Evolutionary conservation across 1,140 invertebrate species (phyloP), one percentile per base, ranked within the genome.

Genomic region (Leptoteleia sp.): DNA sequence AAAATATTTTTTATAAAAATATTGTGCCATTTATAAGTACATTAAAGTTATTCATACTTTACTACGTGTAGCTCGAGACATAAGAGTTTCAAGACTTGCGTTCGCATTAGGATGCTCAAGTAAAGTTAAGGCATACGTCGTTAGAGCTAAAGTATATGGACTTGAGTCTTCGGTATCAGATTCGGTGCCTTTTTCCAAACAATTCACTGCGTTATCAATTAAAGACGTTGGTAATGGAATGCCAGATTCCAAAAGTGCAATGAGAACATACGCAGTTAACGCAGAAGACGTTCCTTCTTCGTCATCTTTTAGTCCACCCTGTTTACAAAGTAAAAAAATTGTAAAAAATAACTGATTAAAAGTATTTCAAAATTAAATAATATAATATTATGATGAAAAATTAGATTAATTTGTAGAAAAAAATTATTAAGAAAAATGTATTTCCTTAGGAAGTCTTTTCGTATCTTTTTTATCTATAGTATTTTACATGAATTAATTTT

Each of bases 211-310:
- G 78, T 92, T 91, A 0, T 87, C 84, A 6, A 91, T 84, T 3
- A 90, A 76, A 7, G 88, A 82, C 1, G 87, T 76, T 1, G 88
- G 82, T 9, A 92, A 76, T 9, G 73, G 84, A 25, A 82, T 87
- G 1, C 89, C 88, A 13, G 92, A 92, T 76, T 94, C 93, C 1
- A 94, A 72, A 1, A 94, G 88, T 0, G 93, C 91, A 1, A 93
- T 91, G 3, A 93, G 76, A 27, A 94, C 92, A 82, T 94, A 94
- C 0, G 93, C 93, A 0, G 93, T 94, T 6, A 94, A 85, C 0
- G 91, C 91, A 0, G 91, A 87, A 22, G 88, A 91, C 1, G 91
- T 90, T 17, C 87, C 87, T 38, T 93, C 92, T 0, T 93, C 92
- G 3, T 91, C 85, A 13, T 81, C 65, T 50, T 92, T 90, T 0